A percentile compares a stretch with the other conserved stretches of the same genome.
phyloP scores from a whole-genome alignment of 2,113 vertebrate species.

The Corydoras maculifer region DNA sequence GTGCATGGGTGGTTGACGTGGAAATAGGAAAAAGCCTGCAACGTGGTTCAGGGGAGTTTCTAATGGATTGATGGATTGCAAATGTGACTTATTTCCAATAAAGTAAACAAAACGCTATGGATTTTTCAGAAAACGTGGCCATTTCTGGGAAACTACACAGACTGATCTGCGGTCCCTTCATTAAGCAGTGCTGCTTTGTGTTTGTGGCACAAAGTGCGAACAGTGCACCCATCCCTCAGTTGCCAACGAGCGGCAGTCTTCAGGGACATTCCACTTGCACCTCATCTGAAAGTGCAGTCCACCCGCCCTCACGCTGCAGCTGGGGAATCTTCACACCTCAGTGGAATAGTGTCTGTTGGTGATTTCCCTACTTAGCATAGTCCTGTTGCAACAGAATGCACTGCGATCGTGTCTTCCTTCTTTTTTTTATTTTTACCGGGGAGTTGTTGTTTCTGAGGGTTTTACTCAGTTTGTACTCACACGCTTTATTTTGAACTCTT shows the following conservation, averaged over 20 bases:
- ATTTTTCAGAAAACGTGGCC: too few relatives aligned
- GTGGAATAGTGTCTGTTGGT: not conserved
- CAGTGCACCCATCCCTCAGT: too few relatives aligned
- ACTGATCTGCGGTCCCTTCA: too few relatives aligned
- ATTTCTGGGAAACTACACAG: too few relatives aligned
- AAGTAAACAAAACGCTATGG: too few relatives aligned
- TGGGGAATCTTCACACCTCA: slow-evolving; percentile 16
- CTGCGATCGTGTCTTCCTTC: not conserved
- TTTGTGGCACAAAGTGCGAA: too few relatives aligned
- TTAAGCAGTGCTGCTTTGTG: too few relatives aligned
- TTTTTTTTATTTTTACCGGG: not conserved
- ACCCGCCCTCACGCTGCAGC: not conserved
- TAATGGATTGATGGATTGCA: too few relatives aligned
- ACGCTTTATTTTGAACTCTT: not conserved
- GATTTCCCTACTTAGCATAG: not conserved
- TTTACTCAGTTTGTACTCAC: not conserved
- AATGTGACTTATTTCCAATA: too few relatives aligned
- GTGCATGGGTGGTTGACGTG: too few relatives aligned
- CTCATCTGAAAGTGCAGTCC: not conserved
- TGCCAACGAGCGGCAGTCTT: not conserved
- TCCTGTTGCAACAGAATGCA: not conserved
- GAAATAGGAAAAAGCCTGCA: too few relatives aligned
- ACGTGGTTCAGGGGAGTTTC: too few relatives aligned
- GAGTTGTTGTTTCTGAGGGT: not conserved
- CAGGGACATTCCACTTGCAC: slow-evolving; percentile 4